phyloP scores from a whole-genome alignment of 2,888 invertebrate species.

The Xylota sylvarum region DNA sequence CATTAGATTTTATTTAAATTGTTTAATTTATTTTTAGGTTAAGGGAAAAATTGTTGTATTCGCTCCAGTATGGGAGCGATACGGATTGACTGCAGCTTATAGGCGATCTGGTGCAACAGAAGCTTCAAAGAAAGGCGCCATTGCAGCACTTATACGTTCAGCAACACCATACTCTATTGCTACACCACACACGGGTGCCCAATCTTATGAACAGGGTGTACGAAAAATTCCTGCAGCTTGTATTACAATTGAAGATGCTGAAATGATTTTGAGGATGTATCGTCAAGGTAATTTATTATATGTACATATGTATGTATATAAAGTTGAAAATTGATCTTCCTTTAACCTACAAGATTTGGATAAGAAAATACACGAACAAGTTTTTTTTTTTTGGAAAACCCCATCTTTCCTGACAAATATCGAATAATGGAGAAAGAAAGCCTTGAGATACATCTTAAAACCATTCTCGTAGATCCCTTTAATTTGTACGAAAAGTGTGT shows the following conservation, averaged over 20 bases:
- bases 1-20: not conserved
- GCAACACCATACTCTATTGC: slow-evolving; percentile 91
- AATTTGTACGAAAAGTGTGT: too few species aligned
- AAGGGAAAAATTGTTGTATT: slow-evolving; percentile 92
- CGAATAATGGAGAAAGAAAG: too few species aligned
- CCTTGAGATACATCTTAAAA: too few species aligned
- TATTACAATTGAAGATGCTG: slow-evolving; percentile 92
- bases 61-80: slow-evolving; percentile 88
- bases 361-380: too few species aligned
- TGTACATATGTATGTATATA: too few species aligned
- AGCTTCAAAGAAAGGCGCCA: slow-evolving; percentile 91
- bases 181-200: slow-evolving; percentile 91
- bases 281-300: slow-evolving; percentile 85
- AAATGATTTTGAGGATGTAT: slow-evolving; percentile 88
- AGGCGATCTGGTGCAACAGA: slow-evolving; percentile 88
- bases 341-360: too few species aligned
- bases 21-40: slow-evolving; percentile 83
- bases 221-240: slow-evolving; percentile 90
- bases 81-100: slow-evolving; percentile 89
- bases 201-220: slow-evolving; percentile 87
- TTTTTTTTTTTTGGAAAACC: too few species aligned
- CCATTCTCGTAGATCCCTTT: too few species aligned
- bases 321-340: too few species aligned
- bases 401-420: too few species aligned
- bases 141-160: slow-evolving; percentile 91